phyloP scores from a whole-genome alignment of 1,140 invertebrate genomes.

The Octopus bimaculoides region DNA sequence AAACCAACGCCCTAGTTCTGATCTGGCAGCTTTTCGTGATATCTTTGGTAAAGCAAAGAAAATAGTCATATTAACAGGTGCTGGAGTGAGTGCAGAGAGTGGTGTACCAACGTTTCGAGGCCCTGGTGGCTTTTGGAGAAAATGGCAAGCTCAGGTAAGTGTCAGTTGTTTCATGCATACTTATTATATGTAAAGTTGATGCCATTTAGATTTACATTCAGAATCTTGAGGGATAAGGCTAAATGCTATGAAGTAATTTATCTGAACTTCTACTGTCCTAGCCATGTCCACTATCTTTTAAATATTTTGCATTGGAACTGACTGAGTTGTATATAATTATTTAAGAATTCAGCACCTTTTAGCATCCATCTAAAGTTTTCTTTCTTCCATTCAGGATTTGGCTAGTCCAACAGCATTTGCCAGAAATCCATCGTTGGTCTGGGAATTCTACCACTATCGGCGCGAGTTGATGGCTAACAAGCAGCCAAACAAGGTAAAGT shows the following conservation, averaged over 20 bases:
- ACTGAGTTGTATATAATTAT: no score
- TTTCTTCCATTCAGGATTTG: conserved; percentile 56
- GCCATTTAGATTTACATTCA: no score
- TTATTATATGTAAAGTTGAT: not conserved
- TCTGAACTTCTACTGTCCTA: no score
- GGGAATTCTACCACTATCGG: conserved; percentile 79
- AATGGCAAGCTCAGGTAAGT: conserved; percentile 63
- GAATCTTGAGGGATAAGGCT: no score
- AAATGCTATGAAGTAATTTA: no score
- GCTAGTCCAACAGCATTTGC: conserved; percentile 70
- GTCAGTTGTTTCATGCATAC: not conserved
- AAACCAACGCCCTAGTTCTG: conserved; percentile 43
- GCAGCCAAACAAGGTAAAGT: conserved; percentile 66
- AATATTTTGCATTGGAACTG: no score
- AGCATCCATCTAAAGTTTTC: conserved; percentile 10
- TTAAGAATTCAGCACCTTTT: not conserved
- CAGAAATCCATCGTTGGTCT: conserved; percentile 70
- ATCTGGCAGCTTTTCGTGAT: conserved; percentile 64
- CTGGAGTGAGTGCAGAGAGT: conserved; percentile 77
- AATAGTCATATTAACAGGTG: conserved; percentile 70
- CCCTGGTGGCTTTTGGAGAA: conserved; percentile 75
- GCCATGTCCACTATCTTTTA: no score
- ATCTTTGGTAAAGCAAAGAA: conserved; percentile 54
- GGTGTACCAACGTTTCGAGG: conserved; percentile 81
- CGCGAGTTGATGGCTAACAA: conserved; percentile 67